Base-by-base conservation (phyloP, 2,113 vertebrate genomes). In the Peromyscus leucopus region DNA sequence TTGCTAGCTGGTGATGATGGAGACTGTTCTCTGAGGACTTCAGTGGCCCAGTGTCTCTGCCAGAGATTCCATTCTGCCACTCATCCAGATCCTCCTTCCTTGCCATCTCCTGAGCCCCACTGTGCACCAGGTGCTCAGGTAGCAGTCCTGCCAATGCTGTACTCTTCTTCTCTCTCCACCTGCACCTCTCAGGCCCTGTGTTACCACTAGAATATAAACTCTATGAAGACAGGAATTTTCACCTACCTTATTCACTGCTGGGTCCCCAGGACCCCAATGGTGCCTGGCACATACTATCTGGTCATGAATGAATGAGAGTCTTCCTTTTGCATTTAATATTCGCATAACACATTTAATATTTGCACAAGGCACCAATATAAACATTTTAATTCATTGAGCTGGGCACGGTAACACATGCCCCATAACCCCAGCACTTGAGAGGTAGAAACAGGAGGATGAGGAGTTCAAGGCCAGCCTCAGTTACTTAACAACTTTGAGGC, bases 271-370 rank as follows among this genome's bases (percentile, higher is more conserved):
- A 71, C 63, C 48, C 67, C 86, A 86, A 31, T 15, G 39, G 11
- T 48, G 17, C 67, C 85, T 86, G 67, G 42, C 15, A 89, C 39
- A 55, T 7, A 78, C 90, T 78, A 97, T 19, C 67, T 86, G 17
- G 6, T 55, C n/a, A 28, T 26, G 31, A 86, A 71, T 72, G 51
- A 76, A 72, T 72, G 4, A 84, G 57, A 65, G 74, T 48, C 42
- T 67, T 96, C 63, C 5, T 82, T 94, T 87, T 93, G 55, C 22
- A 55, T 83, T 82, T 92, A 82, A 91, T 93, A 55, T 65, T 86
- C 91, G 74, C 63, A 63, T 91, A 79, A 26, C 4, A 69, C 57
- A 85, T 65, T 94, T 91, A 72, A 72, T 74, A 39, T 39, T 31
- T 67, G 65, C 65, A 67, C 69, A 39, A 42, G 22, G 31, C 28